Base-by-base conservation (phyloP, 2,888 invertebrate genomes). In the Hyalella azteca region DNA sequence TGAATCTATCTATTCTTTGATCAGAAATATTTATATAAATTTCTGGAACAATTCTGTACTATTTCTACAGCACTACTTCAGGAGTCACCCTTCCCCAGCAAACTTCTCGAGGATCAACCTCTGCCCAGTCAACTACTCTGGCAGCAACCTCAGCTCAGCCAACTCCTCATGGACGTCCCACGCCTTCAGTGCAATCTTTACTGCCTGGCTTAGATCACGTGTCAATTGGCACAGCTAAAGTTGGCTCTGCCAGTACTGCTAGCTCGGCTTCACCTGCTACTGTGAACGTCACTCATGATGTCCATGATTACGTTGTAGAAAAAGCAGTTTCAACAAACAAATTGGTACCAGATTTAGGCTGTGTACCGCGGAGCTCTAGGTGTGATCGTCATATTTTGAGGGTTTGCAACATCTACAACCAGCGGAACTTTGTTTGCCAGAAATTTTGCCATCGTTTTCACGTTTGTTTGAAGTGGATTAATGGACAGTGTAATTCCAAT, bases 361-460 rank as follows among this genome's bases (percentile, higher is more conserved):
- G 1, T 36, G 66, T 66, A 36, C 66, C 66, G 32, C 11, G 15
- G 19, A 66, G 36, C 36, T 32, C 19, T 2, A 22, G 66, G 3
- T 66, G 66, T 66, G 66, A 66, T 36, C 66, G 66, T 32, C 66
- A 66, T 39, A 66, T 66, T 36, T 39, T 66, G 29, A 66, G 66
- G 66, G 66, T 66, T 9, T 66, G 66, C 36, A n/a, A 32, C 19
- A 32, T 66, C 36, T 66, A 66, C 36, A 22, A 66, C 22, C 66
- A 66, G 36, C 66, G 66, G 3, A 22, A 29, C 3, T 36, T 36
- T 66, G 66, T 66, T 11, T 66, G 66, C 19, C 66, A 36, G 36
- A 22, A 59, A 19, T 39, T 66, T 9, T 83, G 83, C 45, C 59
- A 80, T 40, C 66, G 83, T 41, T 60, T 79, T n/a, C 83, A 83